phyloP scores from a whole-genome alignment of 2,797 vertebrate genomes.

The Kryptolebias ocellatus region DNA sequence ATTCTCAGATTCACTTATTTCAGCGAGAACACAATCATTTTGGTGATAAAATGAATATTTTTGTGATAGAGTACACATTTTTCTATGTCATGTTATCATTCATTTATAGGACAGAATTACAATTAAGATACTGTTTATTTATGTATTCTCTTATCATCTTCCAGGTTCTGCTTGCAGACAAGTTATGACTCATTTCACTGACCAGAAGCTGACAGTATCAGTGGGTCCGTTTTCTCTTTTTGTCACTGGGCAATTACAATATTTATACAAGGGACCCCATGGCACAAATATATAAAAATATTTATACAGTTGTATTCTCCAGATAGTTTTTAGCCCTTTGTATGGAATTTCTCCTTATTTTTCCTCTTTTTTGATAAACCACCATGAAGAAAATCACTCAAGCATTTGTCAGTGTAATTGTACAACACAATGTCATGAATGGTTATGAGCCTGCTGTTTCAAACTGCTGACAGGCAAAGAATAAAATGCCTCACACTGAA shows the following conservation, averaged over 20 bases:
- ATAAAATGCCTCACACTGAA: conserved; percentile 77
- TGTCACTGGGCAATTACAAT: conserved; percentile 83
- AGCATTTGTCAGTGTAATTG: conserved; percentile 87
- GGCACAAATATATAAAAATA: conserved; percentile 62
- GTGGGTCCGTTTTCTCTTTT: conserved; percentile 59
- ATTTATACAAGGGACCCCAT: conserved; percentile 80
- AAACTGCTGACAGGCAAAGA: conserved; percentile 81
- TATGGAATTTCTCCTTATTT: conserved; percentile 55
- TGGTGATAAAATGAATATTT: conserved; percentile 43
- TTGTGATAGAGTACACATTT: conserved; percentile 61
- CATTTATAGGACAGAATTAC: conserved; percentile 62
- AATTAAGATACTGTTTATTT: conserved; percentile 75
- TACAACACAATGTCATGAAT: conserved; percentile 87
- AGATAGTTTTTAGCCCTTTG: conserved; percentile 67
- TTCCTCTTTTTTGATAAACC: conserved; percentile 81
- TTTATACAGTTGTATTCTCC: conserved; percentile 71
- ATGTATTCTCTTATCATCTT: conserved; percentile 66
- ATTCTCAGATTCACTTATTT: no score
- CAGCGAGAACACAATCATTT: no score
- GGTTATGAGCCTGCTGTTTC: conserved; percentile 81
- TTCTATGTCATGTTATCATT: conserved; percentile 53
- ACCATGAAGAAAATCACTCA: conserved; percentile 84
- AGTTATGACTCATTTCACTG: conserved; percentile 58
- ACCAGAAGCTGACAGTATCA: conserved; percentile 68
- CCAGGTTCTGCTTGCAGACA: conserved; percentile 65